These are phyloP conservation scores for Indri indri DNA, from an alignment of 2,113 vertebrate genomes.

Conservation along the genomic window DNA sequence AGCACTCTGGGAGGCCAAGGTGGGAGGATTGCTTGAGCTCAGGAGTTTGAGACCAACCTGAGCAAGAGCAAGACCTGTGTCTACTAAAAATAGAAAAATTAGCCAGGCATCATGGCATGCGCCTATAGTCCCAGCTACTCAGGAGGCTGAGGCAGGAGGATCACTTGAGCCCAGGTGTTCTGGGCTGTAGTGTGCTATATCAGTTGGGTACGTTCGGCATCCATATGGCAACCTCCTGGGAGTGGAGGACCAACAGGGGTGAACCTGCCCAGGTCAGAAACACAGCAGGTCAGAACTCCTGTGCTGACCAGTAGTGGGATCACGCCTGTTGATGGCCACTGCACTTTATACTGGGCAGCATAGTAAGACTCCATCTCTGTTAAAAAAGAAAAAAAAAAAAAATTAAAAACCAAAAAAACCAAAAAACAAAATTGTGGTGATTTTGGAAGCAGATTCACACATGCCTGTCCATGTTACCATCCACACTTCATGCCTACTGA, in stretches of 20 bases:
- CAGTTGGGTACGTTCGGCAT: too few relatives aligned
- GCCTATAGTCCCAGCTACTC: background rate
- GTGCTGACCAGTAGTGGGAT: too few relatives aligned
- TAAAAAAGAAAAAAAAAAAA: too few relatives aligned
- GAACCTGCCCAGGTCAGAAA: too few relatives aligned
- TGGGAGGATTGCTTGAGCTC: background rate
- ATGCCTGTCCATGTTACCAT: rapidly evolving
- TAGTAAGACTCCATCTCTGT: background rate
- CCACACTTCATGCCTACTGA: background rate
- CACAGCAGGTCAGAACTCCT: too few relatives aligned
- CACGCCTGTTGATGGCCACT: too few relatives aligned
- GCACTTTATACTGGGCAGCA: background rate
- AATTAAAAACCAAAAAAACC: too few relatives aligned
- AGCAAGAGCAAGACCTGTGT: background rate
- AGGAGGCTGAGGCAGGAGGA: background rate
- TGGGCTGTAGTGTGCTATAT: background rate
- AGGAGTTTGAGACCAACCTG: background rate
- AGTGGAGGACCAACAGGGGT: too few relatives aligned
- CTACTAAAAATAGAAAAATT: background rate
- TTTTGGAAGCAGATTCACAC: background rate
- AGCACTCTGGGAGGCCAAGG: background rate
- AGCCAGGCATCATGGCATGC: background rate
- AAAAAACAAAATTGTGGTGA: background rate
- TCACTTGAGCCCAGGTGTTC: background rate
- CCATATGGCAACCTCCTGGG: too few relatives aligned